Evolutionary conservation across 2,797 vertebrate genomes (phyloP), one percentile per base, ranked within the genome.

Genomic region (Phataginus tetradactyla): DNA sequence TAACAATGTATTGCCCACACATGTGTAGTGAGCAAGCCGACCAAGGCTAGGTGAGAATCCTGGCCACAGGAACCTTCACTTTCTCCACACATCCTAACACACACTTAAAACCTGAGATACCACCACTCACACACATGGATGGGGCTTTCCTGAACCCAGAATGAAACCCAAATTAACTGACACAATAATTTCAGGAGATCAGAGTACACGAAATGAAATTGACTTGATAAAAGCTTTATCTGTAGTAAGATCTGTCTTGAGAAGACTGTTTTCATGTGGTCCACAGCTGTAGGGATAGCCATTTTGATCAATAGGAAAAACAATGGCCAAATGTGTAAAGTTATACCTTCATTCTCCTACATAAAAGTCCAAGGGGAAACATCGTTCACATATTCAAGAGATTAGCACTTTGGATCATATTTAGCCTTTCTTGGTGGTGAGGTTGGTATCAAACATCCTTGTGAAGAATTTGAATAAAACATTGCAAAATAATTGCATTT

Each of bases 391-490:
- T 71, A 83, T 13, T 68, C 17, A 42, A 63, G 59, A 80, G 21
- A 55, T 11, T 23, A 66, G 42, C 12, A 21, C 21, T 59, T 45
- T 45, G 45, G 14, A 17, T 42, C 37, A 68, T 69, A 39, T 7
- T 86, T 78, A 71, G 69, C 59, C 13, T 86, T 96, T 68, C 20
- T 21, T 45, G 9, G 13, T 89, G n/a, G 42, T 78, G 42, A 89
- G 23, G 51, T 1, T 61, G 32, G 45, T 63, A 42, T 86, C 63
- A 86, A 94, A 89, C 27, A 74, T 37, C 29, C 45, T 42, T 69
- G 13, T 59, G 37, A 96, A 81, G 27, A 93, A 89, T 83, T 37
- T 57, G 45, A 96, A 89, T 71, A 89, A 86, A 79, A 96, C 64
- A 29, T 45, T 75, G 12, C 37, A 69, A 81, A 87, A 85, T 57